A percentile compares a stretch with the other conserved stretches of the same genome.
These are phyloP conservation scores for cat (Felis catus) DNA, from an alignment of 2,113 vertebrate species.

Conservation along the genomic window F.catus_Fca126_mat1.0 CM031425.1:23775001-23775500, in stretches of 20 bases:
- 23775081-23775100: neutral
- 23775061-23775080: neutral
- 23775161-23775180: neutral
- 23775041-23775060: neutral
- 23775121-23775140: neutral
- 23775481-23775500: neutral
- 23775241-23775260: neutral
- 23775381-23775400: neutral
- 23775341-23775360: neutral
- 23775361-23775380: neutral
- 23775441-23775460: neutral
- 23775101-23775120: too few species aligned
- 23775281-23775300: neutral
- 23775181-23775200: neutral
- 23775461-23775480: neutral
- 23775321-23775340: neutral
- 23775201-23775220: neutral
- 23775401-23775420: neutral
- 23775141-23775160: neutral
- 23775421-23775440: neutral
- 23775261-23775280: neutral
- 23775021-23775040: too few species aligned
- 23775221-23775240: neutral
- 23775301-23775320: neutral
- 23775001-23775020: too few species aligned